These are phyloP conservation scores for Coryphaenoides rupestris DNA, from an alignment of 2,113 vertebrate genomes.

Conservation along the genomic window DNA sequence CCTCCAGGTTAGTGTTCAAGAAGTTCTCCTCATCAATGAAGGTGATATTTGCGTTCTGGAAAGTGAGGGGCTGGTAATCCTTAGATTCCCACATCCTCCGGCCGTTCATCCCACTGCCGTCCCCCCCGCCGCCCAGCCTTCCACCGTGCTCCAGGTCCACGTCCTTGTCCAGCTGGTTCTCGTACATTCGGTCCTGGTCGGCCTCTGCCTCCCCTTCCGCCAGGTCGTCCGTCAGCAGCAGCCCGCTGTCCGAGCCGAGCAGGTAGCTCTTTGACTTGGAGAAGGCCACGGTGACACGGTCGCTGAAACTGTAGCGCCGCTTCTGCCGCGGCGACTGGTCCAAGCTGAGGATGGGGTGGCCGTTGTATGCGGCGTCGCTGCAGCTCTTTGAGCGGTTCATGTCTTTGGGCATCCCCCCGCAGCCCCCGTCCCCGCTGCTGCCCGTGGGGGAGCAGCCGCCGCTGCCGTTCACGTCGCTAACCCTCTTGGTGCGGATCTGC, in stretches of 20 bases:
- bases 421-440: conserved; percentile 23
- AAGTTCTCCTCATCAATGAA: conserved; percentile 82
- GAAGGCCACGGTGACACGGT: conserved; percentile 83
- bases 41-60: conserved; percentile 83
- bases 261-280: conserved; percentile 84
- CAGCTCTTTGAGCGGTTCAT: conserved; percentile 68
- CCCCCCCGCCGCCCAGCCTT: conserved; percentile 36
- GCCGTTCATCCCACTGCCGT: conserved; percentile 26
- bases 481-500: conserved; percentile 84
- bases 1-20: conserved; percentile 61
- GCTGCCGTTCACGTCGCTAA: conserved; percentile 50
- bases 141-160: conserved; percentile 70
- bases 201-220: conserved; percentile 59
- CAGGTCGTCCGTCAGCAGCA: conserved; percentile 71
- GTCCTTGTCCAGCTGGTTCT: conserved; percentile 92
- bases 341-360: conserved; percentile 69
- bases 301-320: conserved; percentile 74
- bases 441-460: conserved; percentile 24
- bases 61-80: conserved; percentile 81
- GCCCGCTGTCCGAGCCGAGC: conserved; percentile 76
- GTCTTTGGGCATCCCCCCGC: conserved; percentile 44
- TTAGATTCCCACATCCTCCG: conserved; percentile 79
- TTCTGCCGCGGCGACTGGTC: conserved; percentile 73
- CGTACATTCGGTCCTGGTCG: conserved; percentile 64
- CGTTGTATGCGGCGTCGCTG: conserved; percentile 49